These are phyloP conservation scores for Hippocampus kuda DNA, from an alignment of 2,797 vertebrate species.

Conservation along the genomic window DNA sequence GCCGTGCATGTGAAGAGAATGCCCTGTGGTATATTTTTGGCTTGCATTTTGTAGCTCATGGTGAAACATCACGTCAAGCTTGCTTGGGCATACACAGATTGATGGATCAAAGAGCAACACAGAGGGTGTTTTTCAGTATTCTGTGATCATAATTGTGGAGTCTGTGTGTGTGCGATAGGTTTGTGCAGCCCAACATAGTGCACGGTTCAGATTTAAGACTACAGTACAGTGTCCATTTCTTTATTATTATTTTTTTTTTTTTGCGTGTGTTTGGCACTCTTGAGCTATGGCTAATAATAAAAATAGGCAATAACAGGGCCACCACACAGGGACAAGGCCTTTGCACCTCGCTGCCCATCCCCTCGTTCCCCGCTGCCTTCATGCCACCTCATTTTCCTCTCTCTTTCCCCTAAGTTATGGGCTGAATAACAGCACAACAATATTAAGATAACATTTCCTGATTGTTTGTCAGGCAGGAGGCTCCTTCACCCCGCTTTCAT, in stretches of 20 bases:
- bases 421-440: slow-evolving; percentile 82
- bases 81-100: too few relatives aligned
- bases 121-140: background rate
- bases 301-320: slow-evolving; percentile 88
- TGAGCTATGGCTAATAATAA: slow-evolving; percentile 86
- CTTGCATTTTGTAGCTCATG: slow-evolving; percentile 23
- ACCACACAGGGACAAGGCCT: slow-evolving; percentile 80
- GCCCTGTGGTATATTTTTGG: slow-evolving; percentile 19
- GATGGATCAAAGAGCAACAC: background rate
- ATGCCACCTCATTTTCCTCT: slow-evolving; percentile 43
- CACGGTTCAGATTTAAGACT: slow-evolving; percentile 15
- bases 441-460: slow-evolving; percentile 84
- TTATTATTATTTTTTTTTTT: too few relatives aligned
- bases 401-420: slow-evolving; percentile 76
- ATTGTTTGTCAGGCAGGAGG: slow-evolving; percentile 72
- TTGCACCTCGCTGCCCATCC: slow-evolving; percentile 34
- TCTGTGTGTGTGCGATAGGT: slow-evolving; percentile 4
- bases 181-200: background rate
- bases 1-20: slow-evolving; percentile 10
- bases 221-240: slow-evolving; percentile 25
- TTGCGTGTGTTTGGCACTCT: slow-evolving; percentile 47
- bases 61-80: background rate
- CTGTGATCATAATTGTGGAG: background rate
- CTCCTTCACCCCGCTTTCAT: slow-evolving; percentile 69
- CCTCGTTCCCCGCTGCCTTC: slow-evolving; percentile 22